Base-by-base conservation (phyloP, 2,113 vertebrate species). In the Myiozetetes cayanensis region DNA sequence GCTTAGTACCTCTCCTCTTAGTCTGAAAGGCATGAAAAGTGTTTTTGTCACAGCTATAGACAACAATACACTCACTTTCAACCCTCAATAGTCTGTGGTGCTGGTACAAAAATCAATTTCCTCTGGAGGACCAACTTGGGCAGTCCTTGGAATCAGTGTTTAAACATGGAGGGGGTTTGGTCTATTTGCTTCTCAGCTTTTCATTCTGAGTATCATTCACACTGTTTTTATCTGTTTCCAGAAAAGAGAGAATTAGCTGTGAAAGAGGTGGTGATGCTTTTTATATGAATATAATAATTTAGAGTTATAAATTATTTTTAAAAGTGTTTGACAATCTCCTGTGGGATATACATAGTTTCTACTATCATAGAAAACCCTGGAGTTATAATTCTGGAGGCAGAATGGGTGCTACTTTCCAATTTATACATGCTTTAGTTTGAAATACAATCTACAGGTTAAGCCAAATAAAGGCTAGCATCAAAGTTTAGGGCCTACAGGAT, bases 51-150 rank as follows among this genome's bases (percentile, higher is more conserved):
- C 43, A 88, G 43, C 47, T 80, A 3, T 56, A 89, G 55, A 47
- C 72, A 91, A 76, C 49, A 59, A 33, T 70, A n/a, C 24, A 6
- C 55, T 86, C 14, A 28, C 47, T 92, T 94, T 90, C n/a, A 71
- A 12, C 65, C 10, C 17, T 9, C 28, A 80, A 4, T 65, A 86
- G 24, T 46, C 47, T 84, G 25, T 61, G 12, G 6, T 76, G 58
- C 43, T 59, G 59, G 49, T 93, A 89, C 65, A 90, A 78, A 94
- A 89, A 92, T 87, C 72, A 56, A 31, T 96, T 95, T 93, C 8
- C 13, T 85, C n/a, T 74, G 50, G 56, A 90, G 47, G 53, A 85
- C 30, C 10, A 35, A 2, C 21, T 53, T 94, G 78, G 62, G 33
- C 77, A 87, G n/a, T 56, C 46, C 62, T 91, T 66, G 31, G 44